These are phyloP conservation scores for Azemiops feae DNA, from an alignment of 2,113 vertebrate genomes.

Conservation along the genomic window DNA sequence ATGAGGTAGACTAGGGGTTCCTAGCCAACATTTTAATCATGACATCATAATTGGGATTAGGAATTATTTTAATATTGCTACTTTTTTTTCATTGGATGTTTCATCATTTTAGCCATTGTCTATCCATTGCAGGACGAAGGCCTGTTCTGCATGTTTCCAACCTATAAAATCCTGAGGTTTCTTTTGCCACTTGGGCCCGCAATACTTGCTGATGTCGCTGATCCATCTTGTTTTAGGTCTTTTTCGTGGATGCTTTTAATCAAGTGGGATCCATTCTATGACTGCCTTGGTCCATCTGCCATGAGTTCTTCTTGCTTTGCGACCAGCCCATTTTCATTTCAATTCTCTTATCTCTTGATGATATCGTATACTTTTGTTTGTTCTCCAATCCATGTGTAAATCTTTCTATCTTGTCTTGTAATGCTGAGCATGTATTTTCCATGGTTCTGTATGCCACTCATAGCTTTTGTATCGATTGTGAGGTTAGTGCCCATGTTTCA, in stretches of 20 bases:
- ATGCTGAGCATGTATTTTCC: too few species aligned
- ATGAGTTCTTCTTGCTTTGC: neutral
- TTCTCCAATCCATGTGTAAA: too few species aligned
- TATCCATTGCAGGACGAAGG: neutral
- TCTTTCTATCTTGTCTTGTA: too few species aligned
- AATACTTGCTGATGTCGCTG: neutral
- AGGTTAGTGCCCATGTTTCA: too few species aligned
- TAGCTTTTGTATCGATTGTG: too few species aligned
- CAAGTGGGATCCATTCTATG: neutral
- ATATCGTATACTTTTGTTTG: too few species aligned
- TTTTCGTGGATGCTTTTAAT: neutral
- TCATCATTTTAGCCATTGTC: neutral
- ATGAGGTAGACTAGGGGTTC: neutral
- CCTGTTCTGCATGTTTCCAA: neutral
- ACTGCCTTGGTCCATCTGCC: neutral
- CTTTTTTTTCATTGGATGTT: neutral
- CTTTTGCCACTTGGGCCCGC: neutral
- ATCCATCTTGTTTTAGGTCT: neutral
- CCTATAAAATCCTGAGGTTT: neutral
- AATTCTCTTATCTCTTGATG: neutral
- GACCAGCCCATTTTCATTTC: neutral
- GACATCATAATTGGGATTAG: neutral
- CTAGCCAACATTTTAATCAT: neutral
- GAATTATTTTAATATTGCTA: neutral
- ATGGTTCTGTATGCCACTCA: too few species aligned